Evolutionary conservation across 2,797 vertebrate species (phyloP).

Genomic region (Dallia pectoralis): DNA sequence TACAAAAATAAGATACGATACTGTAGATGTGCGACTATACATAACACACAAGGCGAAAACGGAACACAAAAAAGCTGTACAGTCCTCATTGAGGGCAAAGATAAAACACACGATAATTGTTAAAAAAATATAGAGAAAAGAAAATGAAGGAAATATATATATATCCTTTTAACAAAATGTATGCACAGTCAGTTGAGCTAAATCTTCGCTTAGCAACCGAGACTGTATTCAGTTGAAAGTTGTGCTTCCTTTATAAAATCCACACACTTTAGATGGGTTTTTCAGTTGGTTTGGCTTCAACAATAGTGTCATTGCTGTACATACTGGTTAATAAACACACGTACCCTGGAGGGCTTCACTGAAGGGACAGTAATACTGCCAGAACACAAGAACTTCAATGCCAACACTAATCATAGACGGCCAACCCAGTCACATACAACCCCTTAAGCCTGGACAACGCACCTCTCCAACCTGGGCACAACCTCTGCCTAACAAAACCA

Average conservation of each 20-base stretch:
- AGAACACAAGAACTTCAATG: constrained; percentile 51
- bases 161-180: constrained; percentile 48
- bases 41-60: constrained; percentile 83
- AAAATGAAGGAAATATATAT: constrained; percentile 54
- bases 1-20: constrained; percentile 84
- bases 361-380: constrained; percentile 49
- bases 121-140: constrained; percentile 57
- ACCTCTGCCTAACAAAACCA: constrained; percentile 41
- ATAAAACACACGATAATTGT: constrained; percentile 71
- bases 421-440: constrained; percentile 11
- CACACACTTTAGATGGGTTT: constrained; percentile 42
- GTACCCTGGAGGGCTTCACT: constrained; percentile 41
- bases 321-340: constrained; percentile 45
- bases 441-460: constrained; percentile 42
- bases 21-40: constrained; percentile 80
- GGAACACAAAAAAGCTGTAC: constrained; percentile 82
- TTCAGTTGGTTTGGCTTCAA: constrained; percentile 41
- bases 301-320: constrained; percentile 24
- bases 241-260: constrained; percentile 57
- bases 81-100: constrained; percentile 98
- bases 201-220: constrained; percentile 40
- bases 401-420: neutral
- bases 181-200: constrained; percentile 49
- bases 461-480: no score
- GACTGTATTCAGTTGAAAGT: constrained; percentile 44